These are phyloP conservation scores for Echinops telfairi DNA, from an alignment of 2,113 vertebrate genomes.

Conservation along the genomic window DNA sequence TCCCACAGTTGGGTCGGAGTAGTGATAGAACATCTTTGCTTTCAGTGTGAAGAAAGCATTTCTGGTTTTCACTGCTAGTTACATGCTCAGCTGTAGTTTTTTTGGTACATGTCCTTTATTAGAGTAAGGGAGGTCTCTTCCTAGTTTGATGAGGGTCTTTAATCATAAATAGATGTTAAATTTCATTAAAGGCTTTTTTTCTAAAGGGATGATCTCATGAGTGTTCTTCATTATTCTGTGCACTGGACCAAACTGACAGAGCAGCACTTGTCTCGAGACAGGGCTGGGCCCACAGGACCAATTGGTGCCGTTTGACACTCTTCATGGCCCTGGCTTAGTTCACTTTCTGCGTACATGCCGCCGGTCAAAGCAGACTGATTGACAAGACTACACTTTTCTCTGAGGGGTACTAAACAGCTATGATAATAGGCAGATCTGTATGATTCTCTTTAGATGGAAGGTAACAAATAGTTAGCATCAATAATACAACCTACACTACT, in stretches of 20 bases:
- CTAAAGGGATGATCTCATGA: too few relatives aligned
- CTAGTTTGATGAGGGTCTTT: too few relatives aligned
- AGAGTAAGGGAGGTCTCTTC: too few relatives aligned
- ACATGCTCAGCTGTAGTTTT: not conserved
- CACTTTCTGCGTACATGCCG: not conserved
- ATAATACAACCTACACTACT: not conserved
- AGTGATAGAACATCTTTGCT: conserved; percentile 1
- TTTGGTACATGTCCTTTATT: too few relatives aligned
- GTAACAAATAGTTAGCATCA: not conserved
- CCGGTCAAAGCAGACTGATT: not conserved
- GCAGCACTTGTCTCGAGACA: not conserved
- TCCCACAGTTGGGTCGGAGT: not conserved
- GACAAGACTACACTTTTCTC: not conserved
- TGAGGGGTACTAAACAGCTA: not conserved
- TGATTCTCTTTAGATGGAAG: not conserved
- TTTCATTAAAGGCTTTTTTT: too few relatives aligned
- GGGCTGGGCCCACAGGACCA: not conserved
- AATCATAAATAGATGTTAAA: too few relatives aligned
- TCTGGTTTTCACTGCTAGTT: not conserved
- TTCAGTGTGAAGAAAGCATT: conserved; percentile 8
- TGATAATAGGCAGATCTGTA: not conserved
- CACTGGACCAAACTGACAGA: too few relatives aligned
- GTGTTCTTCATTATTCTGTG: too few relatives aligned
- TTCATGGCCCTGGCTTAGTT: conserved; percentile 1
- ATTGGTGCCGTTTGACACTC: not conserved